Conservation (phyloP, 2,113 vertebrate genomes). For the Sclerurus mexicanus region DNA sequence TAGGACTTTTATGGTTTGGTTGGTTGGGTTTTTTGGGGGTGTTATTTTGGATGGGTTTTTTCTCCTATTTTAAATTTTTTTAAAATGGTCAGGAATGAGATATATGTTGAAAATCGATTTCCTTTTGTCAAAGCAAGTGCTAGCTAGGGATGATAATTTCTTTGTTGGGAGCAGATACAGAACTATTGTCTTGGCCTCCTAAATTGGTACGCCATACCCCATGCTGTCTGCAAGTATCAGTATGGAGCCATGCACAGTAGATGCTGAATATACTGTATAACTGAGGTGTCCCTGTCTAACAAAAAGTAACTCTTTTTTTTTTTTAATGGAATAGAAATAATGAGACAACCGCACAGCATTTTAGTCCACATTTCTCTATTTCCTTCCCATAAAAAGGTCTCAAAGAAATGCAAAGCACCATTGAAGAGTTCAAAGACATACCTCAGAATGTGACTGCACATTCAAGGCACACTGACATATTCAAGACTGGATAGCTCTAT, state of each 20-base stretch:
- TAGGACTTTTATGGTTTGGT: neutral
- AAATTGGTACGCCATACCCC: neutral
- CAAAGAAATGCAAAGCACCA: conserved; percentile 62
- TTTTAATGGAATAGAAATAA: conserved; percentile 20
- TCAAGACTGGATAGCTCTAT: conserved; percentile 51
- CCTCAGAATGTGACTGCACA: conserved; percentile 51
- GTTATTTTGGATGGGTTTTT: neutral
- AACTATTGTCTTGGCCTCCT: conserved; percentile 24
- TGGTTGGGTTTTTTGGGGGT: neutral
- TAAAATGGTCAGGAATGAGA: neutral
- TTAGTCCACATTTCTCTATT: conserved; percentile 44
- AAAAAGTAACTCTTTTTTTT: conserved; percentile 2
- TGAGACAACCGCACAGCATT: conserved; percentile 12
- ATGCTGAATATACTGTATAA: conserved; percentile 2
- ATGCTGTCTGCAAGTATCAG: neutral
- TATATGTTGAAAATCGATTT: conserved; percentile 6
- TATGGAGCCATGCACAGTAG: neutral
- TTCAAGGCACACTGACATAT: conserved; percentile 31
- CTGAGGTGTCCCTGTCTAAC: conserved; percentile 8
- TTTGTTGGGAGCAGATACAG: neutral
- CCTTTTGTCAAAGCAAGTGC: conserved; percentile 8
- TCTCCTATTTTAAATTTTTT: neutral
- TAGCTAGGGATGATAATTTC: neutral
- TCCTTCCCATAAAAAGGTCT: conserved; percentile 56
- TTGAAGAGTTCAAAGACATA: conserved; percentile 60